These are phyloP conservation scores for Xestia sexstrigata DNA, from an alignment of 2,888 invertebrate species.

Conservation along the genomic window DNA sequence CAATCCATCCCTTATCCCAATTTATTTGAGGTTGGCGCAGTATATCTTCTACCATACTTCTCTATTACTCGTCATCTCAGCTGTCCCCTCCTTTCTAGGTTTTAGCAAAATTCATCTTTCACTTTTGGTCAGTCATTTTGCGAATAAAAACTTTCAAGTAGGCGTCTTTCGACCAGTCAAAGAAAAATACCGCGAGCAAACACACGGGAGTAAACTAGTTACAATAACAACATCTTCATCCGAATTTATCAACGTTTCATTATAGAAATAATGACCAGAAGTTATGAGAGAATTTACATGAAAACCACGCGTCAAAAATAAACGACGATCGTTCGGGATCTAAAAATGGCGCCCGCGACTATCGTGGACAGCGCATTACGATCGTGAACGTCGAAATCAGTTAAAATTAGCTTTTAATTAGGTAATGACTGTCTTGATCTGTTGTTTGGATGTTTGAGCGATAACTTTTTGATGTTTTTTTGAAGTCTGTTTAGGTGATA, in stretches of 20 bases:
- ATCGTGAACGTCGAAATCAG: constrained; percentile 39
- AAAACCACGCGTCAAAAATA: constrained; percentile 58
- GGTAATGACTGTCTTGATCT: constrained; percentile 42
- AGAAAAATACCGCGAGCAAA: background rate
- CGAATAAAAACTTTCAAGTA: background rate
- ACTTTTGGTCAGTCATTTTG: background rate
- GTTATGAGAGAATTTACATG: constrained; percentile 55
- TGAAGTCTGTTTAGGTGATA: constrained; percentile 6
- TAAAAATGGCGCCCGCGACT: constrained; percentile 59
- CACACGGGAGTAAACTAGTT: background rate
- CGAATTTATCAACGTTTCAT: constrained; percentile 44
- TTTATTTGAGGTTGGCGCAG: background rate
- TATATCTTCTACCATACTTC: background rate
- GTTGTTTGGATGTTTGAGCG: constrained; percentile 21
- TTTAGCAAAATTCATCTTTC: background rate
- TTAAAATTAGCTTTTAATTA: constrained; percentile 56
- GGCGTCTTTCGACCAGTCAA: background rate
- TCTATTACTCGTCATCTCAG: background rate
- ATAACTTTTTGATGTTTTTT: constrained; percentile 38
- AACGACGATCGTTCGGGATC: constrained; percentile 45
- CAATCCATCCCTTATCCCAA: background rate
- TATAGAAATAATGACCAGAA: constrained; percentile 46
- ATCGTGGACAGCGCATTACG: constrained; percentile 44
- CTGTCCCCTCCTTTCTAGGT: background rate
- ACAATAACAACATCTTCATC: constrained; percentile 3